Percentiles rank a stretch among this genome's conserved stretches.
phyloP scores from a whole-genome alignment of 2,888 invertebrate species.

The Tenthredo mesomela region DNA sequence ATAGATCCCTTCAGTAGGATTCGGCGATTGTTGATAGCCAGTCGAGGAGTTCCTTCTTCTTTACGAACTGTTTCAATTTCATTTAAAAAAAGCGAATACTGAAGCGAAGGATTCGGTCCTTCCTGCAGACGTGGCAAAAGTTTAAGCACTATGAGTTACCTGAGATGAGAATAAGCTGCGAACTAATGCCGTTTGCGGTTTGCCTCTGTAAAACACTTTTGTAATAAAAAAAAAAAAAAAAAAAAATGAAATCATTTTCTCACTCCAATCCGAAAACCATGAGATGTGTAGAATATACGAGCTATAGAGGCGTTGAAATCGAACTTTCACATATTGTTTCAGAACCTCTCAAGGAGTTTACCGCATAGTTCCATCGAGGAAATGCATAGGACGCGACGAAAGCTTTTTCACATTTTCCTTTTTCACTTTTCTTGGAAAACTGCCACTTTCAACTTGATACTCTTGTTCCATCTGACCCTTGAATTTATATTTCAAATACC shows the following conservation, averaged over 20 bases:
- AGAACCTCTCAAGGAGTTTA: background rate
- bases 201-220: too few species aligned
- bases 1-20: constrained; percentile 6
- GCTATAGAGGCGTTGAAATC: background rate
- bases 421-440: background rate
- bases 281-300: background rate
- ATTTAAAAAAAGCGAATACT: background rate
- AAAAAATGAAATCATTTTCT: background rate
- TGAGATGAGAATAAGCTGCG: background rate
- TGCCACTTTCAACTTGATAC: background rate
- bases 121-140: background rate
- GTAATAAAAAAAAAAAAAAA: too few species aligned
- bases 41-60: background rate
- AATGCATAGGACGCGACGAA: too few species aligned
- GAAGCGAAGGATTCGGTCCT: background rate
- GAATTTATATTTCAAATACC: background rate
- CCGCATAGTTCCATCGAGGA: background rate
- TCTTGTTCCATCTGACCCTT: background rate
- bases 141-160: background rate
- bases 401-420: background rate
- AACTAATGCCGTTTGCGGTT: background rate
- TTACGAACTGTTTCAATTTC: constrained; percentile 10
- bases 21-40: constrained; percentile 20
- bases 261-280: background rate
- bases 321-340: background rate